Base-by-base conservation (phyloP, 1,140 invertebrate species). In the Tribolium castaneum region DNA sequence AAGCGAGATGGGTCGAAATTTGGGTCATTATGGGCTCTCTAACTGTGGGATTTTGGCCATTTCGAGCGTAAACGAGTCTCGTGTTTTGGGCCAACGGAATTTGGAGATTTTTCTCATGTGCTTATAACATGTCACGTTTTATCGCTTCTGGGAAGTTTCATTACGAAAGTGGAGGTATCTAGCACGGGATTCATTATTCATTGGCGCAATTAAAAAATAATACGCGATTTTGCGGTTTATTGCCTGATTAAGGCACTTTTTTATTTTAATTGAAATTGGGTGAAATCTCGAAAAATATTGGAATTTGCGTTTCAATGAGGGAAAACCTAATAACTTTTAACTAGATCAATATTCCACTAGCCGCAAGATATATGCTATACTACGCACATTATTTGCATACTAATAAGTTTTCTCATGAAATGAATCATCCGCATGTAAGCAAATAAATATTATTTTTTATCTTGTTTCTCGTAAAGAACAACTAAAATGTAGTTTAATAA, bases 51-150 rank as follows among this genome's bases (percentile, higher is more conserved):
- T n/a, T 25, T 19, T 39, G 25, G 1, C 25, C 3, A 30, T 30
- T 30, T 30, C 25, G 25, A 30, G 25, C 35, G 39, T 75, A 9
- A 45, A 77, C 52, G 25, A 45, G 54, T 66, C 62, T 76, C 52
- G 71, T n/a, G n/a, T 76, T 79, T 76, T 45, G 35, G 70, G 19
- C 3, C 16, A 59, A 66, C 16, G 16, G 34, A 16, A 50, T 13
- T 3, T 14, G 12, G 22, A 75, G 52, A 78, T 78, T 76, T 76
- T 39, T 75, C 52, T 52, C 54, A 25, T 14, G 54, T 22, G 13
- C 13, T 19, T 19, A 16, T 78, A 75, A 74, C 76, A 78, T 80
- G 79, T 70, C 74, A 80, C 75, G 70, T 80, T 77, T 80, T 80
- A 80, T 77, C 14, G 70, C 54, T 39, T 39, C 54, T 59, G 7